These are phyloP conservation scores for Pyrocoelia pectoralis DNA, from an alignment of 2,888 invertebrate species.

Conservation along the genomic window DNA sequence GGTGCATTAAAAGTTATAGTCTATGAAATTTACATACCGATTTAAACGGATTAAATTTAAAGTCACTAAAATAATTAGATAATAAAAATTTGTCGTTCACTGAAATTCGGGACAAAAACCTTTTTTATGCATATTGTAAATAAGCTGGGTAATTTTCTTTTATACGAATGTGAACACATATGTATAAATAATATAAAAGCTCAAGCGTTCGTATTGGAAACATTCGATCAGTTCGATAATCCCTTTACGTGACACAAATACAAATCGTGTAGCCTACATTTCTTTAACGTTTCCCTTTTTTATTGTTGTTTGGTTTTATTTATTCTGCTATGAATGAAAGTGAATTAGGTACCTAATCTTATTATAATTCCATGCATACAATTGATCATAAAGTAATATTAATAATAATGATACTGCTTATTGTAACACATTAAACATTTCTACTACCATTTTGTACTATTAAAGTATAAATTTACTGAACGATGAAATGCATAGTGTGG, in stretches of 20 bases:
- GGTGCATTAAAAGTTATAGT: not conserved
- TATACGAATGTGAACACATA: not conserved
- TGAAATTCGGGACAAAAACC: not conserved
- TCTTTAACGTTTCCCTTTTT: not conserved
- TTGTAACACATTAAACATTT: too few relatives aligned
- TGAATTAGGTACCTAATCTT: not conserved
- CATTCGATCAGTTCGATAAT: conserved; percentile 1
- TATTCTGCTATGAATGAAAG: not conserved
- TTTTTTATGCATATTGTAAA: not conserved
- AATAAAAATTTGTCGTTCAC: not conserved
- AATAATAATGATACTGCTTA: too few relatives aligned
- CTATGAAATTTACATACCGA: conserved; percentile 7
- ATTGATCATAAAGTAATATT: too few relatives aligned
- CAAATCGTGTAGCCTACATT: not conserved
- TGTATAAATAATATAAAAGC: not conserved
- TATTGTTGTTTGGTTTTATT: not conserved
- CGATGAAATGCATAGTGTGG: too few relatives aligned
- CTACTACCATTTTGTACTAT: too few relatives aligned
- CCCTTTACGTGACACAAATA: conserved; percentile 1
- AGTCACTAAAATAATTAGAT: not conserved
- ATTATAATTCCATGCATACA: too few relatives aligned
- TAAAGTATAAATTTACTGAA: too few relatives aligned
- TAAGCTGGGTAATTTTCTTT: not conserved
- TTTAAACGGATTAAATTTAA: not conserved
- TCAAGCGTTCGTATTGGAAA: not conserved